phyloP scores from a whole-genome alignment of 1,140 invertebrate genomes.

The Bombus cullumanus region DNA sequence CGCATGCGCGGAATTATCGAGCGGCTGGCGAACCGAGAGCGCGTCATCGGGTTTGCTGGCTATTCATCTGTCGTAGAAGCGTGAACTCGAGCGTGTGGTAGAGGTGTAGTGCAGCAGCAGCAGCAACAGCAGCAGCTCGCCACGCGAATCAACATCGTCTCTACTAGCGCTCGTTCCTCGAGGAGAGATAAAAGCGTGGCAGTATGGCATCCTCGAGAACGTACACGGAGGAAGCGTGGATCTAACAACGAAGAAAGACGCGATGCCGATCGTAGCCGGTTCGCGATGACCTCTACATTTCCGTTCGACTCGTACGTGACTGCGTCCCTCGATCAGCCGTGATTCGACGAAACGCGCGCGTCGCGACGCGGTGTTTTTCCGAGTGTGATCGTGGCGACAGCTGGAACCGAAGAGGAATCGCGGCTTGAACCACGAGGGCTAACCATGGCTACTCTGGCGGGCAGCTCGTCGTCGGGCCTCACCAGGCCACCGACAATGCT shows the following conservation, averaged over 20 bases:
- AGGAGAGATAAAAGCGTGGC: not conserved
- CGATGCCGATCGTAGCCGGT: not conserved
- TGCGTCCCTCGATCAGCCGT: conserved; percentile 20
- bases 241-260: conserved; percentile 16
- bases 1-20: conserved; percentile 71
- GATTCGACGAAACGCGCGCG: conserved; percentile 23
- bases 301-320: conserved; percentile 3
- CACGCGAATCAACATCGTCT: not conserved
- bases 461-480: conserved; percentile 80
- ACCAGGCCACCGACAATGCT: conserved; percentile 89
- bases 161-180: not conserved
- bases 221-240: not conserved
- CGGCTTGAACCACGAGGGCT: conserved; percentile 7
- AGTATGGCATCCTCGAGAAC: not conserved
- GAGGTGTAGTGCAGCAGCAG: not conserved
- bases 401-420: conserved; percentile 2
- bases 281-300: conserved; percentile 27
- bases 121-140: not conserved
- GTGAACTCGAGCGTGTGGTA: not conserved
- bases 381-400: conserved; percentile 12
- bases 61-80: conserved; percentile 8
- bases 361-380: not conserved
- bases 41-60: conserved; percentile 42
- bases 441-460: conserved; percentile 75
- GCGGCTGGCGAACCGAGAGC: conserved; percentile 14